A percentile compares a stretch with the other conserved stretches of the same genome.
Conservation (phyloP, 1,140 invertebrate genomes). For the Trachymyrmex septentrionalis region DNA sequence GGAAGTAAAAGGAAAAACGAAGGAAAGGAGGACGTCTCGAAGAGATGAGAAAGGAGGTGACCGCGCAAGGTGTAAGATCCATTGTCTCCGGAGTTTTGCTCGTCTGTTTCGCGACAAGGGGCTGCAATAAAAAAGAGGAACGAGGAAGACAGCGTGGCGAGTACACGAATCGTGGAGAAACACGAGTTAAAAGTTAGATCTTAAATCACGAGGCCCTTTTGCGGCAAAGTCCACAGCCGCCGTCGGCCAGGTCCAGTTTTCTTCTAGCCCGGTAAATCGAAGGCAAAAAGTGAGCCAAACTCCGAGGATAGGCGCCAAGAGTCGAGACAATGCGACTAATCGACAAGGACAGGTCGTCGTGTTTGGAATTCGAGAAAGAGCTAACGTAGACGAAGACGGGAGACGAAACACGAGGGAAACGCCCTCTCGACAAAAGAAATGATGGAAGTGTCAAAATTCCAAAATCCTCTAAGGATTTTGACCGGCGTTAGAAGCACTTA, state of each 20-base stretch:
- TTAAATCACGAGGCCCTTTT: slow-evolving; percentile 79
- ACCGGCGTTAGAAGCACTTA: background rate
- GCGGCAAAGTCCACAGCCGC: slow-evolving; percentile 14
- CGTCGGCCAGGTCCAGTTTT: background rate
- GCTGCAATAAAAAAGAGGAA: slow-evolving; percentile 70
- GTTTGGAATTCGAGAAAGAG: slow-evolving; percentile 57
- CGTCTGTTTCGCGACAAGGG: slow-evolving; percentile 60
- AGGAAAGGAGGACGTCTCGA: slow-evolving; percentile 10
- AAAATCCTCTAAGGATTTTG: slow-evolving; percentile 2
- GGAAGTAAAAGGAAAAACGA: slow-evolving; percentile 25
- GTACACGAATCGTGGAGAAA: slow-evolving; percentile 51
- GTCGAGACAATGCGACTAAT: slow-evolving; percentile 78
- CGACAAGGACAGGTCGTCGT: slow-evolving; percentile 70
- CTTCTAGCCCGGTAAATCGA: slow-evolving; percentile 39
- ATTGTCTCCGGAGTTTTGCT: slow-evolving; percentile 74
- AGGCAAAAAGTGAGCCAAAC: slow-evolving; percentile 59
- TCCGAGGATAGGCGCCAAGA: slow-evolving; percentile 69
- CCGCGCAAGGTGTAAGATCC: slow-evolving; percentile 78
- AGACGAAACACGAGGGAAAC: background rate
- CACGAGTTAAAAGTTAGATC: slow-evolving; percentile 78
- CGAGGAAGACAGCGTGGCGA: slow-evolving; percentile 36
- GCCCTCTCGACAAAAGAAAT: background rate
- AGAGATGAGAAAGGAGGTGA: slow-evolving; percentile 3
- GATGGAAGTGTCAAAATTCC: background rate
- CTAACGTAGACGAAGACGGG: background rate